These are phyloP conservation scores for Uromys caudimaculatus DNA, from an alignment of 2,797 vertebrate species.

Conservation along the genomic window DNA sequence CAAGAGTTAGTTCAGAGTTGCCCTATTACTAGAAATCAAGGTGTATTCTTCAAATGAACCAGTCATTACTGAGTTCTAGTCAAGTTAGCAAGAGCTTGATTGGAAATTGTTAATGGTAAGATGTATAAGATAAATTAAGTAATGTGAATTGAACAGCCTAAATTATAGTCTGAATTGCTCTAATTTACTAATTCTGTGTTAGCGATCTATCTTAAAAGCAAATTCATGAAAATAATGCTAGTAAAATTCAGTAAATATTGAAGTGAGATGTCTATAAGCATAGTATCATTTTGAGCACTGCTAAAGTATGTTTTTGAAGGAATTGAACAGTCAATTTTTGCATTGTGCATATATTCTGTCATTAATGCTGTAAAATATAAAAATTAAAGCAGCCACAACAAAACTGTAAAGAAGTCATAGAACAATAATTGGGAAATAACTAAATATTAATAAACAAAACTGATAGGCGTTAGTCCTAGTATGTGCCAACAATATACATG, in stretches of 20 bases:
- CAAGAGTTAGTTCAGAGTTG: not conserved
- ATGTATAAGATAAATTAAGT: not conserved
- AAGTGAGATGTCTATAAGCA: not conserved
- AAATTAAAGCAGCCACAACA: not conserved
- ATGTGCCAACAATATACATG: not conserved
- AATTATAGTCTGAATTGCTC: not conserved
- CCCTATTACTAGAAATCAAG: not conserved
- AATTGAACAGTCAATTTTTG: not conserved
- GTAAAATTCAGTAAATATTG: not conserved
- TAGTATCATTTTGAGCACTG: not conserved
- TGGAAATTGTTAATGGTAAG: not conserved
- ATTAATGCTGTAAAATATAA: not conserved
- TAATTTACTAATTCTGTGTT: not conserved
- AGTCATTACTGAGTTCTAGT: not conserved
- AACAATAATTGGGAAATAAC: not conserved
- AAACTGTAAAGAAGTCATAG: not conserved
- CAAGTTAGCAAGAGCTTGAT: not conserved
- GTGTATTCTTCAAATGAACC: not conserved
- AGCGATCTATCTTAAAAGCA: not conserved
- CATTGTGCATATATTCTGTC: not conserved
- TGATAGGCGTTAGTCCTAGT: not conserved
- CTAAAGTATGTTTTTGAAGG: not conserved
- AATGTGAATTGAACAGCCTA: not conserved
- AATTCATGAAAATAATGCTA: not conserved
- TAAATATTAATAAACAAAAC: not conserved